Evolutionary conservation across 2,797 vertebrate genomes (phyloP).

Genomic region (Acipenser oxyrinchus): DNA sequence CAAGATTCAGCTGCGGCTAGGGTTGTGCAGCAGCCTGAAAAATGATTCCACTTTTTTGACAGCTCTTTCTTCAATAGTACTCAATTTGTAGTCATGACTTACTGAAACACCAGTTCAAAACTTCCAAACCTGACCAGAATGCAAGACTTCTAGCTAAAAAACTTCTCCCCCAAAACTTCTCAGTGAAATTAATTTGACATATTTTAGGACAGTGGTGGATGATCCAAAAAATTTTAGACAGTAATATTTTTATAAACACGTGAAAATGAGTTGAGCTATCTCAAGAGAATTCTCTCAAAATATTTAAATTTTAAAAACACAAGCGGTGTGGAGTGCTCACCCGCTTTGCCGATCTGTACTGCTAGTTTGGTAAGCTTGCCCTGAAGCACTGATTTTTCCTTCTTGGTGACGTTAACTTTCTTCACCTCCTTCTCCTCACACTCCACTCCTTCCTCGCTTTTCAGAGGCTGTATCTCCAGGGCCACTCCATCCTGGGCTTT

Average conservation of each 20-base stretch:
- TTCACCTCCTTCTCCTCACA: slow-evolving; percentile 84
- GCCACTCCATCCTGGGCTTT: slow-evolving; percentile 94
- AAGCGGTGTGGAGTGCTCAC: slow-evolving; percentile 44
- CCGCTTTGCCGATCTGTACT: slow-evolving; percentile 92
- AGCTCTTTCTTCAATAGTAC: background rate
- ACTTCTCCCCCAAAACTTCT: no score
- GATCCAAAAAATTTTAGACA: no score
- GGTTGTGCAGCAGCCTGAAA: background rate
- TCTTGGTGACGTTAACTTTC: slow-evolving; percentile 80
- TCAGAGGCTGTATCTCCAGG: slow-evolving; percentile 92
- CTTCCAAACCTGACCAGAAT: background rate
- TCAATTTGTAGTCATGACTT: no score
- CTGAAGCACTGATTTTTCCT: slow-evolving; percentile 96
- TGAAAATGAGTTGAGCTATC: no score
- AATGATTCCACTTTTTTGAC: background rate
- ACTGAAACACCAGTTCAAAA: background rate
- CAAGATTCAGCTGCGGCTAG: background rate
- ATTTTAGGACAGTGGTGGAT: no score
- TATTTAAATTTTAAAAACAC: no score
- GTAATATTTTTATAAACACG: no score
- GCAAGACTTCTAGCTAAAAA: no score
- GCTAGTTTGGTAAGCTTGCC: slow-evolving; percentile 90
- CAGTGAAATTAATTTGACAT: no score
- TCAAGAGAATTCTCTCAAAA: no score
- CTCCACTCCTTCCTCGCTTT: slow-evolving; percentile 83